phyloP scores from a whole-genome alignment of 2,797 vertebrate genomes.

The Chloroceryle inda region DNA sequence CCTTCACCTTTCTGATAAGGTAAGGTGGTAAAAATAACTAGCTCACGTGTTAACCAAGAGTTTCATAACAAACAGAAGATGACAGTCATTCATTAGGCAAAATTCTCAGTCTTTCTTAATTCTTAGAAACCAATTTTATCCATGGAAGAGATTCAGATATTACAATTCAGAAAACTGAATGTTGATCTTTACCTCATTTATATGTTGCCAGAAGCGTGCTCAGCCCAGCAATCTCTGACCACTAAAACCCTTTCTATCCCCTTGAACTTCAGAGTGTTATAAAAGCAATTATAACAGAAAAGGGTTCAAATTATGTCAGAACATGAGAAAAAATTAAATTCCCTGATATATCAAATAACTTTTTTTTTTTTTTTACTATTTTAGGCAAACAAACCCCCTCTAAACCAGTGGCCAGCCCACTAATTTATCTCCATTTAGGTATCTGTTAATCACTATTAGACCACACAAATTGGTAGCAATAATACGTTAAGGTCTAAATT shows the following conservation, averaged over 20 bases:
- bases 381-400: not conserved
- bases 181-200: slow-evolving; percentile 6
- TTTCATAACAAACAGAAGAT: not conserved
- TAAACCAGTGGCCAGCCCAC: not conserved
- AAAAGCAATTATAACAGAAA: slow-evolving; percentile 2
- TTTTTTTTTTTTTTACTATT: not conserved
- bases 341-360: not conserved
- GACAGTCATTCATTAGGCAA: not conserved
- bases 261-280: not conserved
- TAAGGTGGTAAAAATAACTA: slow-evolving; percentile 8
- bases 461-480: not conserved
- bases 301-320: not conserved
- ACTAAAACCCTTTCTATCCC: not conserved
- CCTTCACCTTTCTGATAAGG: slow-evolving; percentile 1
- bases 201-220: not conserved
- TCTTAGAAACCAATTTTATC: not conserved
- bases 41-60: not conserved
- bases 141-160: not conserved
- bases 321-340: not conserved
- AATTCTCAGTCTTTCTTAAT: not conserved
- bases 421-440: not conserved
- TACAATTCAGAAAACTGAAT: not conserved
- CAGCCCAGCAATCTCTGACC: not conserved
- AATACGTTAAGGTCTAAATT: not conserved
- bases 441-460: not conserved